Evolutionary conservation across 2,113 vertebrate species (phyloP), one percentile per base, ranked within the genome.

Genomic region (Limnothrissa miodon): DNA sequence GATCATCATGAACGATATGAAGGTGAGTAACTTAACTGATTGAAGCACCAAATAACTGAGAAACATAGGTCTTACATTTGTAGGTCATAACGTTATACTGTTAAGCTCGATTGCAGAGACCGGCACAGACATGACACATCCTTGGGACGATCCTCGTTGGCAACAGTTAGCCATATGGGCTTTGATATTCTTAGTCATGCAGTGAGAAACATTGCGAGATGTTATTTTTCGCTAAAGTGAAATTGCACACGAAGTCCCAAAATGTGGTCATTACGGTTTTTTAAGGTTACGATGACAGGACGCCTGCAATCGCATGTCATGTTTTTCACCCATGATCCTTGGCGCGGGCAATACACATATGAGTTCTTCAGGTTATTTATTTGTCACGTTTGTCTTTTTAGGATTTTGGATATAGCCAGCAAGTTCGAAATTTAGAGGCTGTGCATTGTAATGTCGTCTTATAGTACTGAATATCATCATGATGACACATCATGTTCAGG

Each of bases 1-100:
- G 88, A 92, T 93, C 92, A 94, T 95, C 91, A 95, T 96, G 95
- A 95, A 89, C 93, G 95, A 96, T 90, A 96, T 96, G 95, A 96
- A 96, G 94, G 95, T 95, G 91, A 93, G 66, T 80, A 74, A 33
- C 66, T 36, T 17, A 19, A 33, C 33, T 74, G 29, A 74, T 74
- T 33, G 13, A 74, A 36, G 11, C 33, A 36, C 66, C 17, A 17
- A 33, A 29, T 33, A 74, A 36, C 15, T 5, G 29, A 36, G 21
- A 74, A 36, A 74, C 33, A 29, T 29, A 74, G 66, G 36, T 74
- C 29, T 74, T 74, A 33, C 29, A 74, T 1, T 33, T 74, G 66
- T 74, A 74, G 66, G 66, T 74, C 66, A 39, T 29, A 74, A n/a
- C n/a, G n/a, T n/a, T n/a, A n/a, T n/a, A n/a, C n/a, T n/a, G n/a